phyloP scores from a whole-genome alignment of 1,140 invertebrate genomes.

The Pachypeltis micranthus region DNA sequence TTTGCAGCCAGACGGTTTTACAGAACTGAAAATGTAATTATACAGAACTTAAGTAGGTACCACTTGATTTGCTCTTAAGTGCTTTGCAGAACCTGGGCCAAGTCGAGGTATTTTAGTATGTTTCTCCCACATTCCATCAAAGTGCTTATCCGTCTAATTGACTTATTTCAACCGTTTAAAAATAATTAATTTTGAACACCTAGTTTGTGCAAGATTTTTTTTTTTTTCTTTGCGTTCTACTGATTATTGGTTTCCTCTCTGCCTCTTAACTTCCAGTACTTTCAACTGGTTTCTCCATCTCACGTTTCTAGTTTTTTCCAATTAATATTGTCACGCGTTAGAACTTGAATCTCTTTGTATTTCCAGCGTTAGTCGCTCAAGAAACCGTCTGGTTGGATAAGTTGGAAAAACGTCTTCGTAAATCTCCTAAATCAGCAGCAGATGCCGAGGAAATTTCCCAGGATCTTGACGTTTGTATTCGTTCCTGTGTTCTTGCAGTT shows the following conservation, averaged over 20 bases:
- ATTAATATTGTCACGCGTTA: constrained; percentile 12
- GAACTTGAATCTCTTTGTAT: constrained; percentile 16
- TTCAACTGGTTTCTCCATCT: not conserved
- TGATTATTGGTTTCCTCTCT: not conserved
- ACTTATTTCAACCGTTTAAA: too few relatives aligned
- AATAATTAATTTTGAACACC: too few relatives aligned
- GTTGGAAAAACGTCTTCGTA: constrained; percentile 63
- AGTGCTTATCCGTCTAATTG: too few relatives aligned
- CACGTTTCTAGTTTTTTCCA: not conserved
- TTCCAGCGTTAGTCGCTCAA: constrained; percentile 55
- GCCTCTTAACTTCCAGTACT: not conserved
- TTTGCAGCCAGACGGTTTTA: too few relatives aligned
- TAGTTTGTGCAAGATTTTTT: constrained; percentile 5
- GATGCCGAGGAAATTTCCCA: constrained; percentile 90
- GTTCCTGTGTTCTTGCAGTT: not conserved
- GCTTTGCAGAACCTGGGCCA: too few relatives aligned
- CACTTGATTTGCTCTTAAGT: too few relatives aligned
- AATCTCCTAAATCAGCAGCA: constrained; percentile 55
- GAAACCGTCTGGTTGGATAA: constrained; percentile 72
- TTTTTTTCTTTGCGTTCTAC: not conserved
- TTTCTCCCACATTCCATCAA: too few relatives aligned
- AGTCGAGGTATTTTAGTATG: too few relatives aligned
- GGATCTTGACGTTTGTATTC: constrained; percentile 57
- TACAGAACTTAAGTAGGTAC: too few relatives aligned
- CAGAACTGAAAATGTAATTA: too few relatives aligned